Percentiles rank a stretch among this genome's conserved stretches.
These are phyloP conservation scores for Hybos culiciformis DNA, from an alignment of 2,888 invertebrate species.

Conservation along the genomic window DNA sequence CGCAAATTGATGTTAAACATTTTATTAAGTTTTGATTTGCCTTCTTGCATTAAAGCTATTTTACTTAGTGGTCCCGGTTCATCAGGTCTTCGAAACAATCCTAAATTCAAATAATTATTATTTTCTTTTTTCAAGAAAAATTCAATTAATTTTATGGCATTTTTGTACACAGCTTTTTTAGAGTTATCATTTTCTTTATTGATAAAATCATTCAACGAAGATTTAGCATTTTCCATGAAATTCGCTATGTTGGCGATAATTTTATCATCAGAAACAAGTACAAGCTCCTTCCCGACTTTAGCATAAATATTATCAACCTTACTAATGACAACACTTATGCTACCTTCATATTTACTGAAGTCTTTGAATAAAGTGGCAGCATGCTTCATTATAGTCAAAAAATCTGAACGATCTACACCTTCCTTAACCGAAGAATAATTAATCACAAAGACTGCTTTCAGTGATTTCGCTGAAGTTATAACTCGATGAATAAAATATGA, in stretches of 20 bases:
- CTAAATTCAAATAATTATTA: not conserved
- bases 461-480: slow-evolving; percentile 3
- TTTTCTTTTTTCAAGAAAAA: not conserved
- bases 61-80: not conserved
- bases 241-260: slow-evolving; percentile 1
- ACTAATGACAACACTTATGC: slow-evolving; percentile 11
- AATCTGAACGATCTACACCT: slow-evolving; percentile 11
- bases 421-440: slow-evolving; percentile 6
- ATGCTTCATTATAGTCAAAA: slow-evolving; percentile 9
- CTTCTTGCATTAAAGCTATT: slow-evolving; percentile 1
- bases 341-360: slow-evolving; percentile 5
- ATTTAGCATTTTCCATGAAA: slow-evolving; percentile 4
- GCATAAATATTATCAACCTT: slow-evolving; percentile 10
- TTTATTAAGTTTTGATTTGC: not conserved
- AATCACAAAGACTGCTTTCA: slow-evolving; percentile 13
- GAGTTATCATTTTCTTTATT: not conserved
- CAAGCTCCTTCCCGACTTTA: not conserved
- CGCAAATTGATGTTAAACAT: slow-evolving; percentile 1
- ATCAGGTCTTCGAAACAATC: not conserved
- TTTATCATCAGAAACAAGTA: slow-evolving; percentile 5
- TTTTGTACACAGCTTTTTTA: not conserved
- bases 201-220: too few relatives aligned
- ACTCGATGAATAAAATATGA: slow-evolving; percentile 14
- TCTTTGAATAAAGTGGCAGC: slow-evolving; percentile 6
- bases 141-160: not conserved